Conservation (phyloP, 2,888 invertebrate genomes). For the Syrphus vitripennis region DNA sequence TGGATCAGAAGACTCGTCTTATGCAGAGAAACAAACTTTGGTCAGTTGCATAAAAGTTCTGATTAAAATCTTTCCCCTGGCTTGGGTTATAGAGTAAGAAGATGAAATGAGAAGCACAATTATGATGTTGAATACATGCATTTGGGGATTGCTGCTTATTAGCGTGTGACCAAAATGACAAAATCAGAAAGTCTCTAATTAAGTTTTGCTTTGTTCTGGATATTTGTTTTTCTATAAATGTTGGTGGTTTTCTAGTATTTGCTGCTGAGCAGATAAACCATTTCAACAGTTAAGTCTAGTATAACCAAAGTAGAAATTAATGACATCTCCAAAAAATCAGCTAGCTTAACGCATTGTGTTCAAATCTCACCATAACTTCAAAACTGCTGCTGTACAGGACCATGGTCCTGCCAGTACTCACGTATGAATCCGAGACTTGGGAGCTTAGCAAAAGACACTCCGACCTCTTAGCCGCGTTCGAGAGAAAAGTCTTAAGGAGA, state of each 20-base stretch:
- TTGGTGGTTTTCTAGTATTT: background rate
- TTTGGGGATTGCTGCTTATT: constrained; percentile 2
- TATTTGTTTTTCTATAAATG: background rate
- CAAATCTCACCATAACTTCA: no score
- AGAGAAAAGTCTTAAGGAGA: no score
- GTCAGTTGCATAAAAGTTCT: constrained; percentile 12
- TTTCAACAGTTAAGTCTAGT: background rate
- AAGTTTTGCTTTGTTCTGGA: background rate
- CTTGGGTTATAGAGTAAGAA: background rate
- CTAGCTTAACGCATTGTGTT: no score
- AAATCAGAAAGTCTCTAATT: background rate
- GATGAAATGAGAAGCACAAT: background rate
- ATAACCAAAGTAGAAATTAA: no score
- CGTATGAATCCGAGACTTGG: no score
- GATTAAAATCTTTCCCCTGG: background rate
- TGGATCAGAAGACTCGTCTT: background rate
- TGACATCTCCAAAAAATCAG: no score
- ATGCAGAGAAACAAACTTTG: background rate
- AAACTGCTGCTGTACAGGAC: no score
- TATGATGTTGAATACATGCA: background rate
- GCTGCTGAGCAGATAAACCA: background rate
- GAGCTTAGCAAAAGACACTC: no score
- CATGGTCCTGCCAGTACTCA: no score
- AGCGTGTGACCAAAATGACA: constrained; percentile 10
- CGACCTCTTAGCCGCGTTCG: no score